Evolutionary conservation across 2,113 vertebrate genomes (phyloP).

Genomic region (Poeciliopsis retropinna): DNA sequence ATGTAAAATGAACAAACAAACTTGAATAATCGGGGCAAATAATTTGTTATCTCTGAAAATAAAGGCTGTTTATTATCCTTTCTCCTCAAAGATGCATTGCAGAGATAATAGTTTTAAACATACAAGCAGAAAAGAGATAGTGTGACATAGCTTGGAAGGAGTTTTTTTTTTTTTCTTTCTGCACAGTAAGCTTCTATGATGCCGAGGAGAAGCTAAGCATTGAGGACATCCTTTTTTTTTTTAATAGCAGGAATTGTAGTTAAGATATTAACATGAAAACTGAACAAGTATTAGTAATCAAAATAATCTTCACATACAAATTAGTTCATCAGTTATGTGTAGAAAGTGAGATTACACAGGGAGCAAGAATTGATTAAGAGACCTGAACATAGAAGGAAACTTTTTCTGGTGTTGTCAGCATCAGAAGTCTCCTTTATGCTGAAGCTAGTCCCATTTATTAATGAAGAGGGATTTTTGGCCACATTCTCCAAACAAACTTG

Average conservation of each 20-base stretch:
- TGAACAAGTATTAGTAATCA: background rate
- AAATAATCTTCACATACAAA: too few relatives aligned
- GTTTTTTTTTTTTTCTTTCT: slow-evolving; percentile 17
- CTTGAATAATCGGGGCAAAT: slow-evolving; percentile 71
- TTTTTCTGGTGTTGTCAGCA: too few relatives aligned
- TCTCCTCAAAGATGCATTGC: slow-evolving; percentile 63
- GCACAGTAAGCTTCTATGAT: slow-evolving; percentile 37
- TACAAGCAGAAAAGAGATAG: slow-evolving; percentile 29
- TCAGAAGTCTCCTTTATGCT: too few relatives aligned
- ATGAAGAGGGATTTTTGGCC: background rate
- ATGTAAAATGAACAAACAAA: slow-evolving; percentile 77
- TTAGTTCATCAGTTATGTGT: too few relatives aligned
- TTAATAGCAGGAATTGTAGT: background rate
- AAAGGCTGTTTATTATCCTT: slow-evolving; percentile 57
- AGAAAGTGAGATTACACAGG: too few relatives aligned
- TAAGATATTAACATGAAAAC: background rate
- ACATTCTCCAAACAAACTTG: background rate
- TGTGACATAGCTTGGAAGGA: slow-evolving; percentile 17
- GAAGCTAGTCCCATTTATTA: background rate
- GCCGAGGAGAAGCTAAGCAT: background rate
- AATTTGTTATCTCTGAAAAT: slow-evolving; percentile 72
- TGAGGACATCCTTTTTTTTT: background rate
- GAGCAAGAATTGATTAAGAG: too few relatives aligned
- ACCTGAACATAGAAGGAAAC: background rate
- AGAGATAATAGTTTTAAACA: slow-evolving; percentile 65